Evolutionary conservation across 2,797 vertebrate genomes (phyloP).

Genomic region (Novumbra hubbsi): DNA sequence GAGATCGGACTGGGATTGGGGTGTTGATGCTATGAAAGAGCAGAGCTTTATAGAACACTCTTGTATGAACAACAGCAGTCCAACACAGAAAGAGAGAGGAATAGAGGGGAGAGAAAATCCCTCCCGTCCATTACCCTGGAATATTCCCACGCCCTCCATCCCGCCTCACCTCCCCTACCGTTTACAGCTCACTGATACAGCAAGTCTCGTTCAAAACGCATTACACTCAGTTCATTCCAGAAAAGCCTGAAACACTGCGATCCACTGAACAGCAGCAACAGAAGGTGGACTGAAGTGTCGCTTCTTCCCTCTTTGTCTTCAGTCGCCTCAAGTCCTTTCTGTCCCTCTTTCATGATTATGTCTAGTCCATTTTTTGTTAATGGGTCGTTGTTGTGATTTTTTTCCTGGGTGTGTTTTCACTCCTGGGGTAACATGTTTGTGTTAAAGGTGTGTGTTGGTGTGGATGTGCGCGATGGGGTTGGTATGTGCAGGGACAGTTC

Average conservation of each 20-base stretch:
- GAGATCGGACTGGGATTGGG: slow-evolving; percentile 15
- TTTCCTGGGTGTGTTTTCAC: slow-evolving; percentile 32
- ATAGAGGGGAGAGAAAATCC: slow-evolving; percentile 19
- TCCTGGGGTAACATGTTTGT: slow-evolving; percentile 42
- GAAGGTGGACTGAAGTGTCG: slow-evolving; percentile 64
- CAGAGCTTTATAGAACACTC: slow-evolving; percentile 58
- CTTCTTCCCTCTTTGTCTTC: slow-evolving; percentile 44
- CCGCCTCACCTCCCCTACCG: slow-evolving; percentile 14
- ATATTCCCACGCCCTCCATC: background rate
- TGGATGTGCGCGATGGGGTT: slow-evolving; percentile 48
- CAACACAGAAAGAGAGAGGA: slow-evolving; percentile 11
- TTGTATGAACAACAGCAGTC: slow-evolving; percentile 57
- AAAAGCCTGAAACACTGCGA: slow-evolving; percentile 33
- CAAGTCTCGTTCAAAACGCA: slow-evolving; percentile 41
- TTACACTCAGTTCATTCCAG: slow-evolving; percentile 22
- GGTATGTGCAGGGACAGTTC: slow-evolving; percentile 53
- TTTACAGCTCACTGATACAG: slow-evolving; percentile 53
- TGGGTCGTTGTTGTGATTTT: slow-evolving; percentile 12
- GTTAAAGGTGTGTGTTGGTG: slow-evolving; percentile 39
- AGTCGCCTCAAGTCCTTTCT: slow-evolving; percentile 32
- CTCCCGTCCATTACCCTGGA: slow-evolving; percentile 13
- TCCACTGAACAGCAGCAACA: slow-evolving; percentile 51
- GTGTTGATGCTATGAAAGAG: slow-evolving; percentile 56
- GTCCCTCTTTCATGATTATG: slow-evolving; percentile 42
- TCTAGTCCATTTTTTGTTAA: slow-evolving; percentile 16